Conservation (phyloP, 2,888 invertebrate species). For the Rhagonycha fulva region DNA sequence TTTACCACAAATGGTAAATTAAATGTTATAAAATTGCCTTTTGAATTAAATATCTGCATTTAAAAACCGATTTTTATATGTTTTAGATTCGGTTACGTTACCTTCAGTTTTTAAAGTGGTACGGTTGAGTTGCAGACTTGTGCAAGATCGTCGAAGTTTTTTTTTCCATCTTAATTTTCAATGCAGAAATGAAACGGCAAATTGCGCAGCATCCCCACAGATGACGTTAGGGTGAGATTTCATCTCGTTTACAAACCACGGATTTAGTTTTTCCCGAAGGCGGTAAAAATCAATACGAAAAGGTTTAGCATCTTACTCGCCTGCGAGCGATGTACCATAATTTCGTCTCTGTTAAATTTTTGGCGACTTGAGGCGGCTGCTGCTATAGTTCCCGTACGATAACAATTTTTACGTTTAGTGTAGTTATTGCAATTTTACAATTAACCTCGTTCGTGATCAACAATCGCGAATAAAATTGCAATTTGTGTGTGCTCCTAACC, state of each 20-base stretch:
- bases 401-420: constrained; percentile 51
- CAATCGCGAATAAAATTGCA: constrained; percentile 19
- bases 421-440: constrained; percentile 51
- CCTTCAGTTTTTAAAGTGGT: too few species aligned
- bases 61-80: too few species aligned
- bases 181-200: neutral
- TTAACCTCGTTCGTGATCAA: constrained; percentile 39
- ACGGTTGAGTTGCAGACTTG: neutral
- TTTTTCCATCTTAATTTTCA: neutral
- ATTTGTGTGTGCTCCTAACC: constrained; percentile 1
- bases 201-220: constrained; percentile 47
- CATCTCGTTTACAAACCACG: constrained; percentile 41
- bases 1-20: too few species aligned
- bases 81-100: too few species aligned
- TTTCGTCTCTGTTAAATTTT: constrained; percentile 43
- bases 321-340: constrained; percentile 32
- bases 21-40: too few species aligned
- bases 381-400: constrained; percentile 49
- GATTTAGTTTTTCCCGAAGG: constrained; percentile 44
- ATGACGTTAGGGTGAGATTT: constrained; percentile 38
- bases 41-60: too few species aligned
- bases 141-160: too few species aligned
- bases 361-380: constrained; percentile 45
- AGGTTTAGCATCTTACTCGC: constrained; percentile 38
- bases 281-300: constrained; percentile 51